Base-by-base conservation (phyloP, 1,140 invertebrate species). In the Drosophila tristis region DNA sequence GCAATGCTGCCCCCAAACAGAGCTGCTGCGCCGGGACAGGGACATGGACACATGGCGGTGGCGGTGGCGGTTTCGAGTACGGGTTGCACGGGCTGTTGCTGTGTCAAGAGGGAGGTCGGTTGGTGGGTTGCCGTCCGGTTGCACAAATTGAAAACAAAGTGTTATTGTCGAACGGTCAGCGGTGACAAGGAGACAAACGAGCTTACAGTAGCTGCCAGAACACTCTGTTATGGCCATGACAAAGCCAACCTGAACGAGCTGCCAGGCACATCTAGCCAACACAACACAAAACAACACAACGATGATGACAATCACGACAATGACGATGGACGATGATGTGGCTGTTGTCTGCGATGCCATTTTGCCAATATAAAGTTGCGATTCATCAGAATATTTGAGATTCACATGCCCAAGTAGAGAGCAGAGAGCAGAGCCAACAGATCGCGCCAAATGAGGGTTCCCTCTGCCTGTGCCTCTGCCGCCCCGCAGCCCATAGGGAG, bases 71-170 rank as follows among this genome's bases (percentile, higher is more conserved):
- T 39, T 39, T 39, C 35, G 11, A 39, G 35, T 39, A 39, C 35
- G 35, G 35, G 4, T 39, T 39, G 35, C 35, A 39, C 20, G 20
- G 35, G 35, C 35, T 11, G 35, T 39, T 39, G 35, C 35, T 6
- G 6, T 29, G 6, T 29, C 26, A 25, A 25, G 23, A 25, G 23
- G 23, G 23, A 31, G 26, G 26, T 29, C 26, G 26, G 5, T 7
- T 9, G 45, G 29, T 62, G 23, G 26, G 5, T 39, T 2, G 35
- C 35, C 35, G 35, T 39, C 35, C 35, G 29, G 43, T 20, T 23
- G 49, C 77, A 67, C 77, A 78, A 84, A 78, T 78, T 65, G 71
- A 82, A 78, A 75, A 81, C 61, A 78, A 78, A 74, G 81, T 85
- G 77, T 74, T 85, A 68, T 85, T 59, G 66, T 59, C 70, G 60